phyloP scores from a whole-genome alignment of 2,888 invertebrate genomes.

The Epicampocera succincta region DNA sequence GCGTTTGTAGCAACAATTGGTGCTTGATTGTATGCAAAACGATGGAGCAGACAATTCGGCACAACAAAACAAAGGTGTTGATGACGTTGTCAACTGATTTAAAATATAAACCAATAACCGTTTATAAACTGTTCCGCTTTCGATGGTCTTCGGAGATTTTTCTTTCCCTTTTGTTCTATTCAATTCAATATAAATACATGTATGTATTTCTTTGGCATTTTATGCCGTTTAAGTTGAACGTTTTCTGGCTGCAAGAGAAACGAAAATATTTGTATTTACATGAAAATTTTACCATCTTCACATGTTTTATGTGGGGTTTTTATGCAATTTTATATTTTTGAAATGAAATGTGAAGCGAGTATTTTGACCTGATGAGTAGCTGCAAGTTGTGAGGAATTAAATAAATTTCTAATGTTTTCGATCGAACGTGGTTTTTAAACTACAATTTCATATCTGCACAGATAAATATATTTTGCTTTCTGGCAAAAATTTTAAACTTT shows the following conservation, averaged over 20 bases:
- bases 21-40: constrained; percentile 46
- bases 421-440: too few relatives aligned
- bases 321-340: neutral
- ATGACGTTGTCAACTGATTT: constrained; percentile 67
- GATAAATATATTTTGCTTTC: too few relatives aligned
- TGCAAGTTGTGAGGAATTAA: too few relatives aligned
- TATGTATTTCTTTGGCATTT: constrained; percentile 30
- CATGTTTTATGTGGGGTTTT: constrained; percentile 65
- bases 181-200: neutral
- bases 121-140: constrained; percentile 62
- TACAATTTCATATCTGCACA: too few relatives aligned
- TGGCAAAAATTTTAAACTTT: too few relatives aligned
- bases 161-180: neutral
- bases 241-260: constrained; percentile 19
- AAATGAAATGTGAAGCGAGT: neutral
- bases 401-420: too few relatives aligned
- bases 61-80: constrained; percentile 42
- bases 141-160: neutral
- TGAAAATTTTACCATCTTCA: constrained; percentile 67
- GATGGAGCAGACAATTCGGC: constrained; percentile 13
- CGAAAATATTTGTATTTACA: constrained; percentile 7
- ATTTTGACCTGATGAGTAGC: neutral
- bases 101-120: constrained; percentile 69
- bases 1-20: constrained; percentile 22
- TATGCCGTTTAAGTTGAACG: constrained; percentile 14